These are phyloP conservation scores for Pogonus chalceus DNA, from an alignment of 1,140 invertebrate species.

Conservation along the genomic window DNA sequence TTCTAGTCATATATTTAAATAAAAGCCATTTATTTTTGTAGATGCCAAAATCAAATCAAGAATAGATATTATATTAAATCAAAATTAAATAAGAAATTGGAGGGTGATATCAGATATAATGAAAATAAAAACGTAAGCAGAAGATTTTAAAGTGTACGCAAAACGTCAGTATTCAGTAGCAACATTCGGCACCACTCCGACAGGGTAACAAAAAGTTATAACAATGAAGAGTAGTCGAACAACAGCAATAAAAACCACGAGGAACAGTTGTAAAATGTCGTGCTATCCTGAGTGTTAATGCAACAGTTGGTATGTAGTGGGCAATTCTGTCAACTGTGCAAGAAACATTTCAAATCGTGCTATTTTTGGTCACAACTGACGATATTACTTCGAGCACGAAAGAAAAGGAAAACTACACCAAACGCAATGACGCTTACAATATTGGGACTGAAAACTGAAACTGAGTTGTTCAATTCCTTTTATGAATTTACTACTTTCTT, in stretches of 20 bases:
- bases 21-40: no score
- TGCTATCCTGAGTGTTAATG: background rate
- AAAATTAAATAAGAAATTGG: no score
- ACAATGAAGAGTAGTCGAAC: background rate
- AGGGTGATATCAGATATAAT: no score
- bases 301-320: constrained; percentile 7
- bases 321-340: constrained; percentile 6
- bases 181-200: no score
- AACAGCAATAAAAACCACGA: background rate
- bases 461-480: no score
- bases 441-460: background rate
- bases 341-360: constrained; percentile 3
- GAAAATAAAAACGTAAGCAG: no score
- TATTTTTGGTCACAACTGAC: constrained; percentile 1
- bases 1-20: no score
- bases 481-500: no score
- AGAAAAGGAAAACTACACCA: background rate
- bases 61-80: no score
- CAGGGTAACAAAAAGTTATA: background rate
- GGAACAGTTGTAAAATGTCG: background rate
- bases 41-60: no score
- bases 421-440: background rate
- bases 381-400: constrained; percentile 1
- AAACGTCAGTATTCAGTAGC: no score
- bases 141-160: no score